A percentile compares a stretch with the other conserved stretches of the same genome.
These are phyloP conservation scores for Catalaphyllia jardinei DNA, from an alignment of 64 coral and sea anemone species.

Conservation along the genomic window DNA sequence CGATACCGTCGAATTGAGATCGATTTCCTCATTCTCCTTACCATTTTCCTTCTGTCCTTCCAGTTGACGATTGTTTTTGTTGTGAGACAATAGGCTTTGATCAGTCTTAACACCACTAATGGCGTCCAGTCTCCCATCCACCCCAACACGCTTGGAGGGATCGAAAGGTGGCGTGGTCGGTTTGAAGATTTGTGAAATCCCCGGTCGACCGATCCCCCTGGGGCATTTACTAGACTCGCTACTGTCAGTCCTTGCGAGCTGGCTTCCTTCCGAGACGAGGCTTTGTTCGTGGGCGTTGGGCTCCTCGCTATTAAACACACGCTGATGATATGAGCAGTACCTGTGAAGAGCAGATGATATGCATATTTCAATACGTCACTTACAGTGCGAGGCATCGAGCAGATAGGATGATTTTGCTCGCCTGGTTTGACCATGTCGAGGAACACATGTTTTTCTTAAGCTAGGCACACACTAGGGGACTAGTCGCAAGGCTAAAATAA, in stretches of 20 bases:
- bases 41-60: neutral
- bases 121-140: neutral
- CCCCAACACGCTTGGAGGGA: neutral
- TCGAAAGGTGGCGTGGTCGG: neutral
- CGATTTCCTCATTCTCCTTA: neutral
- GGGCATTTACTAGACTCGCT: neutral
- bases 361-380: neutral
- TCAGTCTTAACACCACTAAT: neutral
- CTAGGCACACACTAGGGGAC: too few relatives aligned
- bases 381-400: neutral
- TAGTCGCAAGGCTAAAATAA: too few relatives aligned
- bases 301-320: slow-evolving; percentile 29
- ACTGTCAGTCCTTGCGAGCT: neutral
- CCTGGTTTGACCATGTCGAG: too few relatives aligned
- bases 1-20: neutral
- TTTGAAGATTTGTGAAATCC: neutral
- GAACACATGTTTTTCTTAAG: too few relatives aligned
- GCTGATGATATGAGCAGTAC: slow-evolving; percentile 46
- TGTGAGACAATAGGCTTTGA: neutral
- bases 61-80: neutral
- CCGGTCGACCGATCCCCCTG: too few relatives aligned
- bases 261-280: neutral
- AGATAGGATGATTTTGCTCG: too few relatives aligned
- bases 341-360: neutral
- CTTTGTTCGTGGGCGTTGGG: neutral